A percentile compares a stretch with the other conserved stretches of the same genome.
Evolutionary conservation across 64 coral and sea anemone genomes (phyloP).

Genomic region (Stylophora pistillata): DNA sequence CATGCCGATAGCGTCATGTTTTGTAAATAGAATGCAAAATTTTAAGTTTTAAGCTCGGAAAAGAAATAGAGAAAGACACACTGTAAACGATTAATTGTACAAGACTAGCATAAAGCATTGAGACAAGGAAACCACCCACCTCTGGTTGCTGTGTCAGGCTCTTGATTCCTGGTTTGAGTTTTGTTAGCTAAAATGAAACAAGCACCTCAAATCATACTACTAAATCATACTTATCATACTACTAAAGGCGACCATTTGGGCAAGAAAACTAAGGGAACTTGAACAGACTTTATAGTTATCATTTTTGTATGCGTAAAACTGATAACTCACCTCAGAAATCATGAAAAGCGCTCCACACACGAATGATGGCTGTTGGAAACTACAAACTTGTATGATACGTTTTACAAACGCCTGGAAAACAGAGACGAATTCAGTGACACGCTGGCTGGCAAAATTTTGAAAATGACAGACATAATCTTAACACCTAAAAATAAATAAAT

Average conservation of each 20-base stretch:
- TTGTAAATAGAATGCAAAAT: too few relatives aligned
- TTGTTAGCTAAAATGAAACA: conserved; percentile 71
- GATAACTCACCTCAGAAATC: conserved; percentile 77
- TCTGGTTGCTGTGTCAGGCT: conserved; percentile 78
- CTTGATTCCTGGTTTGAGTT: conserved; percentile 81
- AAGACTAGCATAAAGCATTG: neutral
- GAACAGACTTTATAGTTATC: too few relatives aligned
- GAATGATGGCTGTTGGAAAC: conserved; percentile 75
- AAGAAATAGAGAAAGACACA: too few relatives aligned
- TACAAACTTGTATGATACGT: conserved; percentile 91
- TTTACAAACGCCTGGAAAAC: conserved; percentile 84
- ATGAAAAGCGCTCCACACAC: conserved; percentile 82
- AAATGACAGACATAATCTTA: too few relatives aligned
- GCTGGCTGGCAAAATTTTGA: too few relatives aligned
- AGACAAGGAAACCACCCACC: conserved; percentile 33
- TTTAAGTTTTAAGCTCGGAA: too few relatives aligned
- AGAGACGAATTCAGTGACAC: neutral
- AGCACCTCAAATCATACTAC: neutral
- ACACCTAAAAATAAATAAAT: too few relatives aligned
- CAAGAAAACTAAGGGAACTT: too few relatives aligned
- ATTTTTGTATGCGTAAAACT: neutral
- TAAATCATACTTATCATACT: too few relatives aligned
- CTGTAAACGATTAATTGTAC: too few relatives aligned
- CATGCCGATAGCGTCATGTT: too few relatives aligned
- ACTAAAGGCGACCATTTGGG: too few relatives aligned